phyloP scores from a whole-genome alignment of 92 coral and sea anemone species.

The Pocillopora grandis region DNA sequence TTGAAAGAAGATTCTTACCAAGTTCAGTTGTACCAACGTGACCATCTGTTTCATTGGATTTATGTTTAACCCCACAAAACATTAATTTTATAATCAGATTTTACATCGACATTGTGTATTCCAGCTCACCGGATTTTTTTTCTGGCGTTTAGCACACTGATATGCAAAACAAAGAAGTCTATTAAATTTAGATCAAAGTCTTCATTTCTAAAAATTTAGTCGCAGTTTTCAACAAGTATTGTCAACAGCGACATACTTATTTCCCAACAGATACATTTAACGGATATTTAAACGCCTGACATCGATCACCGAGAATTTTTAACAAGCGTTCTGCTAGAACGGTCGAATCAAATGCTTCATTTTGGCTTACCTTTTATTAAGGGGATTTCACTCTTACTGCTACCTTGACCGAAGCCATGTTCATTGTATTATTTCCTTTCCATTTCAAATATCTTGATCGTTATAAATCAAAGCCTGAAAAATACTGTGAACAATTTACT shows the following conservation, averaged over 20 bases:
- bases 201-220: background rate
- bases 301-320: conserved; percentile 10
- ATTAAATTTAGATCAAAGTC: background rate
- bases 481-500: background rate
- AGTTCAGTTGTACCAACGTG: background rate
- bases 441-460: too few species aligned
- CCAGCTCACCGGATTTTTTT: background rate
- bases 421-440: too few species aligned
- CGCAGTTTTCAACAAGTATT: too few species aligned
- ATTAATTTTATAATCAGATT: conserved; percentile 2
- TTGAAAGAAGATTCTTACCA: background rate
- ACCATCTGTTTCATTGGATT: background rate
- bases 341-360: conserved; percentile 6
- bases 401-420: background rate
- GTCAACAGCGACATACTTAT: too few species aligned
- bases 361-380: conserved; percentile 84
- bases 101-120: background rate
- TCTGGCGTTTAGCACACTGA: background rate
- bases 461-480: conserved; percentile 14
- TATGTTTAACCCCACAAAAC: conserved; percentile 21
- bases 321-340: background rate
- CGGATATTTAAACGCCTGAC: background rate
- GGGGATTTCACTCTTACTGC: conserved; percentile 97
- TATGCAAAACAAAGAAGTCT: too few species aligned
- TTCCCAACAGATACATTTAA: conserved; percentile 25